Evolutionary conservation across 2,888 invertebrate genomes (phyloP), one percentile per base, ranked within the genome.

Genomic region (Brenthis hecate): DNA sequence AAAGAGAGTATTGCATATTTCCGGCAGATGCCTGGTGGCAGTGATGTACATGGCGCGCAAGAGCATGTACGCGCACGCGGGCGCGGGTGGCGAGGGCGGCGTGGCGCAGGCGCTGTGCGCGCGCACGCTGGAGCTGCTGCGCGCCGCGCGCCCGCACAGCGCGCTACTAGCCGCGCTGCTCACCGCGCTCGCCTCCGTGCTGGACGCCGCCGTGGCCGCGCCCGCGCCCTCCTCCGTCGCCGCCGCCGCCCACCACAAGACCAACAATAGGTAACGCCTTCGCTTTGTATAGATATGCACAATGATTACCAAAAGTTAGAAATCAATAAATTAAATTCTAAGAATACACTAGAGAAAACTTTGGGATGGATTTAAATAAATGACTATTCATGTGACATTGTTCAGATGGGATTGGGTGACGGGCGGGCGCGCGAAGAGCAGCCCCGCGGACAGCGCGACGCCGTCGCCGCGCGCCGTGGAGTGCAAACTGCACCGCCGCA

Each of bases 1-100:
- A n/a, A 8, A 53, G 6, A 16, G 11, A 28, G 8, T 3, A 16
- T 53, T 53, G 51, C 8, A 56, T n/a, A 1, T 2, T 32, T 2
- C 8, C 4, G 13, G 3, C 19, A 96, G 97, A 80, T 96, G 98
- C 71, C 97, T 98, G 81, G 96, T 98, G 75, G 91, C 98, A 70
- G 90, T 98, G 73, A 96, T 97, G 73, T 98, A 97, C 87, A 94
- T 98, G 91, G 97, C 97, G 67, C 96, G 98, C 78, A 96, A 97
- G 83, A 96, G 96, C 71, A 91, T 96, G 78, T 85, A 83, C 80
- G 89, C 93, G 6, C 92, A 92, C 87, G 72, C 54, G 54, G 8
- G 19, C 8, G 19, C 16, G 51, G 16, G 91, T 91, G 5, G 94
- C 95, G 69, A 93, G 95, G 60, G 95, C 94, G 84, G 73, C 92